Base-by-base conservation (phyloP, 2,797 vertebrate species). In the Tokudaia tokunoshimensis region DNA sequence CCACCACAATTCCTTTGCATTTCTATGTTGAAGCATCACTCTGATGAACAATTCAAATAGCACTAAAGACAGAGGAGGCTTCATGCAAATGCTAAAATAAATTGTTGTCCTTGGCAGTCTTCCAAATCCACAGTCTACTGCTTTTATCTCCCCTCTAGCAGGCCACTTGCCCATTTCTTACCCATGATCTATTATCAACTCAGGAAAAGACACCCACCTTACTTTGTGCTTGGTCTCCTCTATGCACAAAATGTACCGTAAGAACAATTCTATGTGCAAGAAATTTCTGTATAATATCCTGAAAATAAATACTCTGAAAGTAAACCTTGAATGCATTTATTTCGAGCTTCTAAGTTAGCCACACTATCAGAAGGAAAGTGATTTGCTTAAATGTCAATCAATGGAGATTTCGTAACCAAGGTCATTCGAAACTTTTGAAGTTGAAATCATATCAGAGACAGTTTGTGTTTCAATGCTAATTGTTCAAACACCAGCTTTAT, bases 151-250 rank as follows among this genome's bases (percentile, higher is more conserved):
- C 10, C 74, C 34, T 94, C 12, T 74, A 94, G 61, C 79, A 95
- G 84, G 34, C 87, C 80, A 96, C 63, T 94, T 97, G 94, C 50
- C 55, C 89, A 95, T 95, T 96, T 89, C 75, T 96, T 57, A 79
- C 50, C 37, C 26, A 65, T 72, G 85, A 92, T 94, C 83, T 81
- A 89, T 74, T 75, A 92, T 92, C 79, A 95, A 75, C 76, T 95
- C 89, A 74, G 29, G 94, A 72, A 92, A 96, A 95, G 57, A 75
- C 83, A 96, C 34, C 55, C 76, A 94, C 74, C 22, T 92, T 94
- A 94, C 81, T 75, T 95, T 89, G 55, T 94, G 41, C 94, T 78
- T 80, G 6, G 63, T 96, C 92, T 78, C 78, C 19, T 91, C n/a
- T 65, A 34, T 37, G 37, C 63, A 93, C 31, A 95, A 91, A 96